Base-by-base conservation (phyloP, 2,797 vertebrate species). In the Liparis tanakae region DNA sequence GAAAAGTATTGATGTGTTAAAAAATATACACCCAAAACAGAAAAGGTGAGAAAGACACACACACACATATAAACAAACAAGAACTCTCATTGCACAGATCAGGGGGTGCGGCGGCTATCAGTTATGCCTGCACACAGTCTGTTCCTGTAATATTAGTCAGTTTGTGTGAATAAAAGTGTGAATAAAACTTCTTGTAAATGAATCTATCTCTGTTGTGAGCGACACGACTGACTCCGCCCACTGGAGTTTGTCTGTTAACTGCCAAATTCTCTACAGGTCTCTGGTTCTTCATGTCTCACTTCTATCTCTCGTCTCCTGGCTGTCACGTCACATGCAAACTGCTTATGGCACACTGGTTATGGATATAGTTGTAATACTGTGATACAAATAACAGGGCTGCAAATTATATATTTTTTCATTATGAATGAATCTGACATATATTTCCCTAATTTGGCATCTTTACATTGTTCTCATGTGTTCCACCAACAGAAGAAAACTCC, bases 121-220 rank as follows among this genome's bases (percentile, higher is more conserved):
- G 46, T 62, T 37, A 41, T 25, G 37, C 34, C 30, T 56, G 41
- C 36, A 59, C 15, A 57, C 51, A 41, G 48, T 58, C 60, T 67
- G 37, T 67, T 22, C 33, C 48, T 55, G 48, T 37, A 34, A 53
- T 30, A 70, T 70, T 56, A 57, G 36, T 59, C 25, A 18, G 60
- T 41, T 37, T 46, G 14, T 72, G 34, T 73, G 50, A 64, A 70
- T 15, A 30, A 60, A 30, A 60, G 20, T 65, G 50, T 70, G 72
- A 78, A 61, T 59, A 76, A 57, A 81, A 66, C 33, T 22, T 62
- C 5, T 5, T 68, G 48, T 34, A 37, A 62, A 58, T 79, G 57
- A 70, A 57, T 79, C 76, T 85, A 57, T 79, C 76, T 85, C 69
- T 63, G 75, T 53, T 48, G 36, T 2, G 10, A 84, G 59, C 75